Percentiles rank a stretch among this genome's conserved stretches.
Conservation (phyloP, 2,797 vertebrate genomes). For the Pitangus sulphuratus region DNA sequence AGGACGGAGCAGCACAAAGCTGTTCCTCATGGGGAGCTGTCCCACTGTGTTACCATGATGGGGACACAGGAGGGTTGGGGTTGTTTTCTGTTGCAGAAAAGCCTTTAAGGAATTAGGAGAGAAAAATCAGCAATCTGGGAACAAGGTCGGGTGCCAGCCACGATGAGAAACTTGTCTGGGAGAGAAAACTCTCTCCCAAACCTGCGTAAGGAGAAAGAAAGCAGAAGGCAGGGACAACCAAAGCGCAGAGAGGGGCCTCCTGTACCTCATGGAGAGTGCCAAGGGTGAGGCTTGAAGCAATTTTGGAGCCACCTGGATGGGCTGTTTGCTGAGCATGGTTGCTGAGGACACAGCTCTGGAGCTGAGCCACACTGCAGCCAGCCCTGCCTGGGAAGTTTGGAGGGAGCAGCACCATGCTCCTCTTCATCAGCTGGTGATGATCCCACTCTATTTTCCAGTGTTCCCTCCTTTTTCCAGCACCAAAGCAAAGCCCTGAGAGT, state of each 20-base stretch:
- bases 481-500: not conserved
- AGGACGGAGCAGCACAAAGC: fast-evolving
- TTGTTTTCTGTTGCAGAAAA: not conserved
- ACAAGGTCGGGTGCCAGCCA: fast-evolving
- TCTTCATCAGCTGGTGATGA: not conserved
- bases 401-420: fast-evolving
- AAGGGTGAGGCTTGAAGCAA: not conserved
- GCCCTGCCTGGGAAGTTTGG: not conserved
- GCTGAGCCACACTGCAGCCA: fast-evolving
- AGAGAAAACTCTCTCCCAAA: not conserved
- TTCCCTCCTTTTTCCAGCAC: not conserved
- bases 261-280: not conserved
- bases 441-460: not conserved
- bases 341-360: not conserved
- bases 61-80: not conserved
- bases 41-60: fast-evolving
- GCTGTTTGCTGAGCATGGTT: not conserved
- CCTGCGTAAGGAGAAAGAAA: not conserved
- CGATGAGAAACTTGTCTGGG: fast-evolving
- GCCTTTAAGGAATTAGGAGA: not conserved
- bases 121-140: not conserved
- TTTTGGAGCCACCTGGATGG: not conserved
- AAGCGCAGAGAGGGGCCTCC: not conserved
- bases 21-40: not conserved
- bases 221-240: not conserved